These are phyloP conservation scores for Sebastes diploproa DNA, from an alignment of 2,797 vertebrate species.

Conservation along the genomic window DNA sequence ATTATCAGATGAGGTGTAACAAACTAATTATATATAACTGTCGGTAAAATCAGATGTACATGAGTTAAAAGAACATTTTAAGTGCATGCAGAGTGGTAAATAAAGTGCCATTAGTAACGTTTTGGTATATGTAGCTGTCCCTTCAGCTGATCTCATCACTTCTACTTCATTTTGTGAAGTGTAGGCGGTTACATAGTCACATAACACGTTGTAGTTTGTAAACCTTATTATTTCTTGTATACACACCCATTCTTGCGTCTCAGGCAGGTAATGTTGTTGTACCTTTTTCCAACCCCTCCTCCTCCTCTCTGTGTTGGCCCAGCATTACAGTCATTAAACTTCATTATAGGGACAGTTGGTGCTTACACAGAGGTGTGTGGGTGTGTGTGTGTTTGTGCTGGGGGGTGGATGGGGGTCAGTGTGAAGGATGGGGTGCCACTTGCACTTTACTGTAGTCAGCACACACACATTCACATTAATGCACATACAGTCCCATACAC, in stretches of 20 bases:
- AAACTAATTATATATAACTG: conserved; percentile 12
- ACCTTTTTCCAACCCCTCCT: conserved; percentile 6
- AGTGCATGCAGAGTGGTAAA: background rate
- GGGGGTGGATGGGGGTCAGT: conserved; percentile 34
- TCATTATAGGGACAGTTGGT: conserved; percentile 76
- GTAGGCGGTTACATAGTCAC: background rate
- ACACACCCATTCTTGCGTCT: conserved; percentile 20
- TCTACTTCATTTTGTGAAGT: background rate
- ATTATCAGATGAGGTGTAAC: background rate
- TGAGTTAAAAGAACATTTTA: background rate
- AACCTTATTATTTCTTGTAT: conserved; percentile 49
- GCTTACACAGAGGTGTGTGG: conserved; percentile 63
- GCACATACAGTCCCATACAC: background rate
- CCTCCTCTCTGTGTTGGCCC: conserved; percentile 48
- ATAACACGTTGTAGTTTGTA: conserved; percentile 31
- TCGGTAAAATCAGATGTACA: background rate
- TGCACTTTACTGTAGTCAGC: conserved; percentile 76
- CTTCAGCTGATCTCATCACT: background rate
- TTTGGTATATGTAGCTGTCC: background rate
- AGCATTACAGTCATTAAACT: conserved; percentile 77
- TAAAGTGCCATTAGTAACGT: background rate
- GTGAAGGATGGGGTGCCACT: conserved; percentile 76
- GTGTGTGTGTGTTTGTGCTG: conserved; percentile 26
- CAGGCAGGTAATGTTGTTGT: conserved; percentile 48
- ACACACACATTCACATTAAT: conserved; percentile 39